Conservation (phyloP, 2,113 vertebrate species). For the Apeltes quadracus region DNA sequence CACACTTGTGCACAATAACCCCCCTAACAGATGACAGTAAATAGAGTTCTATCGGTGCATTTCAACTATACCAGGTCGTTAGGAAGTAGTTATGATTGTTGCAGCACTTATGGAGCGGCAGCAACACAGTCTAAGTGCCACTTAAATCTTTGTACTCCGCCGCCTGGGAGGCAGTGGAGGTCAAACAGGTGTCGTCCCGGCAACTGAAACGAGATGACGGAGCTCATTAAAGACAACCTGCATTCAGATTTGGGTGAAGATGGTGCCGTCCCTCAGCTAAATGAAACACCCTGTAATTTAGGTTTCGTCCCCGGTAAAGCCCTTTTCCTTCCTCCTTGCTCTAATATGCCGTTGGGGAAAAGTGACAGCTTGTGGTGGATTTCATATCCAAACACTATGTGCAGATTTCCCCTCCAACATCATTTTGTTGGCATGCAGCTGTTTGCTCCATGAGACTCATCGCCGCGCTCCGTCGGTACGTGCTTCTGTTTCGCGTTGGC, state of each 20-base stretch:
- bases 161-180: slow-evolving; percentile 33
- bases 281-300: slow-evolving; percentile 33
- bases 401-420: slow-evolving; percentile 18
- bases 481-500: slow-evolving; percentile 8
- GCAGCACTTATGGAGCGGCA: not conserved
- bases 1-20: not conserved
- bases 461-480: slow-evolving; percentile 9
- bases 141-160: slow-evolving; percentile 37
- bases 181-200: slow-evolving; percentile 25
- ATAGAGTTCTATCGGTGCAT: slow-evolving; percentile 11
- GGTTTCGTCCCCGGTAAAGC: slow-evolving; percentile 26
- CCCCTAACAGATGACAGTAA: slow-evolving; percentile 13
- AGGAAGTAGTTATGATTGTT: not conserved
- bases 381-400: slow-evolving; percentile 14
- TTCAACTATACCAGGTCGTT: slow-evolving; percentile 12
- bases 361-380: not conserved
- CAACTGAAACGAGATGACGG: slow-evolving; percentile 50
- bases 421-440: slow-evolving; percentile 18
- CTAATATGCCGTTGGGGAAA: not conserved
- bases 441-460: slow-evolving; percentile 1
- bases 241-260: slow-evolving; percentile 43
- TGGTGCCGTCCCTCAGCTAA: slow-evolving; percentile 11
- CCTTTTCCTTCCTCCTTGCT: not conserved
- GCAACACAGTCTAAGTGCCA: slow-evolving; percentile 3
- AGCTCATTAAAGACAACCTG: slow-evolving; percentile 49